Evolutionary conservation across 2,888 invertebrate genomes (phyloP).

Genomic region (Urechis unicinctus): DNA sequence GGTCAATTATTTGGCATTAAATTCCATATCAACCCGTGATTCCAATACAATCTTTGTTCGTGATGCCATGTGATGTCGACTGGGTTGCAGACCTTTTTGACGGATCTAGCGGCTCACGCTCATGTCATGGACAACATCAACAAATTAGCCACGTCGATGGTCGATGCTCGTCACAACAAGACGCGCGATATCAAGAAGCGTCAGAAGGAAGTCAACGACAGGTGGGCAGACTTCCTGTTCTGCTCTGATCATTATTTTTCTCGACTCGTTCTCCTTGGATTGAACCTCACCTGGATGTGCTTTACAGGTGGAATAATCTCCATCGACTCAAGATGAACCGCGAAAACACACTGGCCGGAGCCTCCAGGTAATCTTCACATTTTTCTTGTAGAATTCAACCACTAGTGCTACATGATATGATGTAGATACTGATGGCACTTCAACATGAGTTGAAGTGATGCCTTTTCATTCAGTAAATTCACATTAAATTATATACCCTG

Average conservation of each 20-base stretch:
- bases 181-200: conserved; percentile 70
- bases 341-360: conserved; percentile 85
- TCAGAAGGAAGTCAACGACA: conserved; percentile 76
- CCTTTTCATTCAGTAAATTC: too few species aligned
- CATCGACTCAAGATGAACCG: conserved; percentile 80
- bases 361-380: conserved; percentile 67
- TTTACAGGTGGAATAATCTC: conserved; percentile 69
- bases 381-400: too few species aligned
- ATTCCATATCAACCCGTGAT: too few species aligned
- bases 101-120: conserved; percentile 88
- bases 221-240: conserved; percentile 43
- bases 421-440: too few species aligned
- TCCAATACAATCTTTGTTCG: too few species aligned
- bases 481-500: too few species aligned
- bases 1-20: too few species aligned
- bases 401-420: too few species aligned
- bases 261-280: too few species aligned
- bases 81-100: conserved; percentile 72
- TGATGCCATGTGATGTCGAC: too few species aligned
- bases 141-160: conserved; percentile 74
- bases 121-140: conserved; percentile 86
- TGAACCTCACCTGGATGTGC: too few species aligned
- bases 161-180: conserved; percentile 78
- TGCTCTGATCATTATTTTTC: neutral
- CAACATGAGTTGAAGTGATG: too few species aligned